phyloP scores from a whole-genome alignment of 2,113 vertebrate genomes.

The Perca schrenkii region DNA sequence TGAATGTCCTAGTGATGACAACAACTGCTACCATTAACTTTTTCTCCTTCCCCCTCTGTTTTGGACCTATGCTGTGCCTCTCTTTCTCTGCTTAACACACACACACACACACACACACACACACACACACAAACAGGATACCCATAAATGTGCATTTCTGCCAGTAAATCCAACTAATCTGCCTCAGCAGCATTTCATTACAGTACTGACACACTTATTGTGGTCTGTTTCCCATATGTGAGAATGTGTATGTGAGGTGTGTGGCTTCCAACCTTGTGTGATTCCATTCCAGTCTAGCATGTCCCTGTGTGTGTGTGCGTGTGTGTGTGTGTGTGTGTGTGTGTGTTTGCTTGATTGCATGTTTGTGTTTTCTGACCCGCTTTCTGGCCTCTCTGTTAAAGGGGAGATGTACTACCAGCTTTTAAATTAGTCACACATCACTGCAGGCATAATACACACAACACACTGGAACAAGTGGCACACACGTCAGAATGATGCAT shows the following conservation, averaged over 20 bases:
- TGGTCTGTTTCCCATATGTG: not conserved
- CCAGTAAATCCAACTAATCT: constrained; percentile 42
- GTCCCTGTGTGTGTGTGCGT: not conserved
- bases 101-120: constrained; percentile 15
- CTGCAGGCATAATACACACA: constrained; percentile 51
- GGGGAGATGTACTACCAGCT: constrained; percentile 60
- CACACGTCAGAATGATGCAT: constrained; percentile 32
- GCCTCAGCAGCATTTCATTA: constrained; percentile 58
- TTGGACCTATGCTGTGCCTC: not conserved
- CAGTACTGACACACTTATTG: constrained; percentile 24
- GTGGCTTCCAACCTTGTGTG: not conserved
- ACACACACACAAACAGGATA: constrained; percentile 12
- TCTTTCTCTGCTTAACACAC: not conserved
- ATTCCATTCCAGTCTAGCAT: not conserved
- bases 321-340: not conserved
- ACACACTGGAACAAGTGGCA: constrained; percentile 21
- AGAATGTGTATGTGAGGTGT: not conserved
- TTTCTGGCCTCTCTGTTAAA: constrained; percentile 49
- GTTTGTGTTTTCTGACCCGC: not conserved
- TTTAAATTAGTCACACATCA: constrained; percentile 67
- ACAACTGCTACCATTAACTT: constrained; percentile 5
- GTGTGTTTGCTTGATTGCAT: not conserved
- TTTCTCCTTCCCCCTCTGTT: not conserved
- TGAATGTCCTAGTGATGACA: constrained; percentile 28
- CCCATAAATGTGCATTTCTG: constrained; percentile 17